Conservation (phyloP, 2,888 invertebrate genomes). For the Unio pictorum region DNA sequence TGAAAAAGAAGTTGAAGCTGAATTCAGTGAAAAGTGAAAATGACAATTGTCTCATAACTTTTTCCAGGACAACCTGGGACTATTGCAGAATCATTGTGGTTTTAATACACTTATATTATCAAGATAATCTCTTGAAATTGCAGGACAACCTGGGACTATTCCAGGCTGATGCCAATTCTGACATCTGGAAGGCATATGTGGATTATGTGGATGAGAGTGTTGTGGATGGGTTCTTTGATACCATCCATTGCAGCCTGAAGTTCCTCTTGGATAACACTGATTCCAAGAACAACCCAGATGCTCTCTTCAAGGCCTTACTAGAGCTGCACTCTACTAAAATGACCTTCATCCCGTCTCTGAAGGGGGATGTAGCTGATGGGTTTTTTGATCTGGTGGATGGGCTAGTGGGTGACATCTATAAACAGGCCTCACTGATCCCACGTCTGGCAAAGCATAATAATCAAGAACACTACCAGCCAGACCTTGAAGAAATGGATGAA, state of each 20-base stretch:
- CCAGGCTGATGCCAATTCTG: constrained; percentile 79
- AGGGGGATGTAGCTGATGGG: constrained; percentile 82
- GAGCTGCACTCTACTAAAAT: constrained; percentile 87
- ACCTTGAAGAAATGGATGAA: constrained; percentile 84
- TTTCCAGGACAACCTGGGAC: constrained; percentile 80
- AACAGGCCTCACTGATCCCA: constrained; percentile 84
- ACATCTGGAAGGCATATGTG: constrained; percentile 87
- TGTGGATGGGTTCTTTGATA: constrained; percentile 84
- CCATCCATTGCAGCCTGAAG: constrained; percentile 80
- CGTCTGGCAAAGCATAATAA: constrained; percentile 77
- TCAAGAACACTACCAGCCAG: constrained; percentile 75
- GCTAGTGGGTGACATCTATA: constrained; percentile 85
- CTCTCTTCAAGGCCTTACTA: constrained; percentile 81
- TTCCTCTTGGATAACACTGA: constrained; percentile 95
- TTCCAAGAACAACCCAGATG: constrained; percentile 80
- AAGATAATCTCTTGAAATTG: not conserved
- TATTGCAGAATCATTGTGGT: constrained; percentile 61
- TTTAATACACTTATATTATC: too few species aligned
- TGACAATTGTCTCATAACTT: too few species aligned
- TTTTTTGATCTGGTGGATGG: constrained; percentile 84
- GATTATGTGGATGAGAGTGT: constrained; percentile 89
- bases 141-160: constrained; percentile 86
- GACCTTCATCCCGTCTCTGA: constrained; percentile 87
- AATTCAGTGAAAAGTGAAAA: too few species aligned
- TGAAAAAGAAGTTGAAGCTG: too few species aligned